Conservation (phyloP, 2,888 invertebrate species). For the Clusia tigrina region DNA sequence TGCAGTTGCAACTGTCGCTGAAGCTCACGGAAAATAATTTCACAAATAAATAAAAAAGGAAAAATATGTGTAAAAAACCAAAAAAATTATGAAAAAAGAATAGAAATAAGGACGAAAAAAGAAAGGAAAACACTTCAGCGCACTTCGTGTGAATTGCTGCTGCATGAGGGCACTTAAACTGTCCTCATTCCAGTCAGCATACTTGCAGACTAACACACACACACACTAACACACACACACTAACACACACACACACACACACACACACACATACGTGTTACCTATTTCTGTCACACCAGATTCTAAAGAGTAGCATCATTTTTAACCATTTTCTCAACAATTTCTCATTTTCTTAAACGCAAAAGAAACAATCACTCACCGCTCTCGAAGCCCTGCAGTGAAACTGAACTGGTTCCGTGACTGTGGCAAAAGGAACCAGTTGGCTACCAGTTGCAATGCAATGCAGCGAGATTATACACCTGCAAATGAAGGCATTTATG, state of each 20-base stretch:
- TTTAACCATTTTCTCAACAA: constrained; percentile 15
- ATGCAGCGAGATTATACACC: too few relatives aligned
- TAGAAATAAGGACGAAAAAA: constrained; percentile 7
- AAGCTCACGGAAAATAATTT: too few relatives aligned
- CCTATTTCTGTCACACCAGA: constrained; percentile 41
- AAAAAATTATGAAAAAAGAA: constrained; percentile 29
- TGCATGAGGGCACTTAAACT: constrained; percentile 47
- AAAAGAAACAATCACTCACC: too few relatives aligned
- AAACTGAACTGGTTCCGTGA: too few relatives aligned
- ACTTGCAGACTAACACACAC: constrained; percentile 32
- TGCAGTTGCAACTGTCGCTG: too few relatives aligned
- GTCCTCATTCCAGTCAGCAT: constrained; percentile 47
- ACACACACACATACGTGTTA: not conserved
- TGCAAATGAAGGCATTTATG: too few relatives aligned
- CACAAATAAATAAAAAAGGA: too few relatives aligned
- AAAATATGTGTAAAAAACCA: too few relatives aligned
- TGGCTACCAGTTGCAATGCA: too few relatives aligned
- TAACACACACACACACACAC: constrained; percentile 3
- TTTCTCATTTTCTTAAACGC: constrained; percentile 17
- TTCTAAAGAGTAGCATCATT: not conserved
- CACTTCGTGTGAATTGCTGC: not conserved
- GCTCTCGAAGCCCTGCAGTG: too few relatives aligned
- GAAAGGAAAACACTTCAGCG: not conserved
- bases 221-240: constrained; percentile 32
- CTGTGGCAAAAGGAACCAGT: too few relatives aligned